phyloP scores from a whole-genome alignment of 2,113 vertebrate species.

The Peromyscus californicus region DNA sequence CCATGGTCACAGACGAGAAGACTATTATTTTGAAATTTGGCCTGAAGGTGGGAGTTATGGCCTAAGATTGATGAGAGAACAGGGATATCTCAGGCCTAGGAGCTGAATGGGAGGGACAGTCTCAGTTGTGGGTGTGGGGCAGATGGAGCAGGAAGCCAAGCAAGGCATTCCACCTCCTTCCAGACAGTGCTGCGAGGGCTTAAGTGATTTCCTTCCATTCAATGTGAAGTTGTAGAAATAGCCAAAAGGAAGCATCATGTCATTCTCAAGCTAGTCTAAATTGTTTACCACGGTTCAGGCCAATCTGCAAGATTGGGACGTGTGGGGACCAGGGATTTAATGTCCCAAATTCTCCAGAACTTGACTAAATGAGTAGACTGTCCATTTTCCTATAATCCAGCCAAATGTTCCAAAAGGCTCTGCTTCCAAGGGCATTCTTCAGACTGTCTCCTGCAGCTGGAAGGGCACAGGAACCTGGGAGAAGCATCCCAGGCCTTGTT shows the following conservation, averaged over 20 bases:
- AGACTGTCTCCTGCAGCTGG: neutral
- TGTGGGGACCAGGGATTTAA: constrained; percentile 48
- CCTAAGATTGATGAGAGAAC: neutral
- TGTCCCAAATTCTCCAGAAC: constrained; percentile 9
- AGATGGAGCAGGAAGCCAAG: constrained; percentile 67
- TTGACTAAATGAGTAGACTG: constrained; percentile 4
- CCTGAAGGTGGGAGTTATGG: neutral
- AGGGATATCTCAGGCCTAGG: neutral
- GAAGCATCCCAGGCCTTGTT: constrained; percentile 7
- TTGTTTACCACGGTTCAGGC: constrained; percentile 65
- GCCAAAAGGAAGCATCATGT: constrained; percentile 78
- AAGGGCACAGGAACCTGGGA: constrained; percentile 7
- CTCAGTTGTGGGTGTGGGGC: constrained; percentile 64
- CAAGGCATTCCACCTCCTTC: constrained; percentile 68
- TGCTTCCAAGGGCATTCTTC: constrained; percentile 33
- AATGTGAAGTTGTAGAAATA: constrained; percentile 70
- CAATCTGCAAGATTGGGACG: neutral
- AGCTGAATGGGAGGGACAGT: neutral
- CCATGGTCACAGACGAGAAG: neutral
- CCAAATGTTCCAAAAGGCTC: constrained; percentile 60
- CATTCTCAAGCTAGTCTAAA: constrained; percentile 66
- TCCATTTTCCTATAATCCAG: constrained; percentile 52
- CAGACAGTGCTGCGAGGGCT: constrained; percentile 71
- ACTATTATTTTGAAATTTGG: neutral
- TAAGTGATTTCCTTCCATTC: constrained; percentile 80